Evolutionary conservation across 2,888 invertebrate genomes (phyloP), one percentile per base, ranked within the genome.

Genomic region (Metacarcinus magister): DNA sequence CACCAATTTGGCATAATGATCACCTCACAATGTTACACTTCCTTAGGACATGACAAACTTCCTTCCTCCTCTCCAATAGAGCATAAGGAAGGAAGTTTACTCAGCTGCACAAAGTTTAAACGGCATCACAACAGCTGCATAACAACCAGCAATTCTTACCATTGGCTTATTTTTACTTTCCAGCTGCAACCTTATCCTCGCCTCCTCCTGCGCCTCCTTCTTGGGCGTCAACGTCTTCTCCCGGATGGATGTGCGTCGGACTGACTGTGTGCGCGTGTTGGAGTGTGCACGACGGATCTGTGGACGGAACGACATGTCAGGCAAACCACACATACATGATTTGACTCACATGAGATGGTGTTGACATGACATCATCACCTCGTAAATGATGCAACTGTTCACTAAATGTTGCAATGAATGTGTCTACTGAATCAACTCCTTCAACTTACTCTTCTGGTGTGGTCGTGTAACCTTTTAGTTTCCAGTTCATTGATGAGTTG

Each of bases 121-220:
- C 8, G 2, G 54, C 54, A 4, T 67, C 19, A 60, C 10, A 75
- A 28, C 28, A 23, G 44, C n/a, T 3, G 4, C 8, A 48, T 60
- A n/a, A 75, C 0, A 75, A 92, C 16, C 43, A 44, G 0, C 39
- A n/a, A 28, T 43, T 3, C 94, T 93, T 92, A 95, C 96, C 94
- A 96, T 43, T 93, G 92, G 93, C 28, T 96, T 96, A 48, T 96
- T 96, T 46, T 96, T 96, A 87, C 92, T 96, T 89, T 97, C 97
- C 44, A 96, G 67, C 28, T 96, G 96, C 19, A 97, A 92, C n/a
- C 98, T 98, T 89, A 98, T 97, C 96, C 99, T 98, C 43, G 99
- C 99, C 97, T 99, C 99, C 97, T 99, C 99, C 89, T 99, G 98
- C 43, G 99, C 99, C 98, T 99, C 99, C 97, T 99, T 99, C 97